A percentile compares a stretch with the other conserved stretches of the same genome.
Evolutionary conservation across 2,797 vertebrate species (phyloP).

Genomic region (Simalia tracyae): DNA sequence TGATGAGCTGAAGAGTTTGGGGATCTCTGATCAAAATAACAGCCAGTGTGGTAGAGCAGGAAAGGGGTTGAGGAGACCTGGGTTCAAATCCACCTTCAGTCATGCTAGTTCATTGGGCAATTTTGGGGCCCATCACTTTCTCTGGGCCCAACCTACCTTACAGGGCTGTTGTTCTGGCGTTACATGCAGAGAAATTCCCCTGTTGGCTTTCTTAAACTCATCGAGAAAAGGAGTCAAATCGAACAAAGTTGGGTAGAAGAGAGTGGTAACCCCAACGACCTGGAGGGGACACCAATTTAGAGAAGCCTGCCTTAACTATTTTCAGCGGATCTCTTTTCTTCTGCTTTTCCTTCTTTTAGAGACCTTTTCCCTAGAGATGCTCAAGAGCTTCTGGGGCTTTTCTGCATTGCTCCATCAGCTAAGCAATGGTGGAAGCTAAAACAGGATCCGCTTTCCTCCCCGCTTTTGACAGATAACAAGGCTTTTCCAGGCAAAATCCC

Average conservation of each 20-base stretch:
- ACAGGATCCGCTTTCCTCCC: background rate
- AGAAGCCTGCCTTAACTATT: background rate
- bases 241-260: background rate
- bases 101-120: background rate
- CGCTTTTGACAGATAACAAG: background rate
- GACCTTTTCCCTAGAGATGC: background rate
- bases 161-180: background rate
- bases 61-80: background rate
- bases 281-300: background rate
- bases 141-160: background rate
- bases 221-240: background rate
- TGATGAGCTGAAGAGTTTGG: background rate
- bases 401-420: background rate
- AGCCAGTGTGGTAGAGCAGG: background rate
- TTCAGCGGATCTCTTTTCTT: background rate
- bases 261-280: background rate
- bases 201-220: background rate
- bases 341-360: background rate
- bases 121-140: background rate
- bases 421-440: background rate
- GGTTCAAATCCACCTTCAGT: background rate
- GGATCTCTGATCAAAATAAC: background rate
- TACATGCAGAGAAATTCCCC: background rate
- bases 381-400: background rate
- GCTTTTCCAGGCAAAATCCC: background rate